A percentile compares a stretch with the other conserved stretches of the same genome.
Evolutionary conservation across 2,113 vertebrate species (phyloP).

Genomic region (Sebastes schlegelii): DNA sequence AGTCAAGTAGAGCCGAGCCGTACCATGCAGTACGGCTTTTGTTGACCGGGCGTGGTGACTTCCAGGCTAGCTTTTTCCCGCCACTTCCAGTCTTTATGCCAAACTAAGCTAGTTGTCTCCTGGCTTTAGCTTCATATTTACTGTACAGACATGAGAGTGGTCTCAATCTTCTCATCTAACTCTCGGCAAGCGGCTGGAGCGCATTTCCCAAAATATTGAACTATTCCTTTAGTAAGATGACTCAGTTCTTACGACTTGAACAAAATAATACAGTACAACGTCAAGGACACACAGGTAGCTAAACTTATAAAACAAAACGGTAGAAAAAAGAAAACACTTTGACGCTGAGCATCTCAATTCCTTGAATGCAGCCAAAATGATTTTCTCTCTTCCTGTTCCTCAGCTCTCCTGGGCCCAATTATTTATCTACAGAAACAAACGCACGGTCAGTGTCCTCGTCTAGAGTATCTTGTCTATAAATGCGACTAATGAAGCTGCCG

Average conservation of each 20-base stretch:
- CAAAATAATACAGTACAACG: neutral
- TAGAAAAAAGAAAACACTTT: conserved; percentile 10
- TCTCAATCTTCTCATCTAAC: neutral
- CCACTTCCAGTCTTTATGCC: neutral
- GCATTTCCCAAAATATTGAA: neutral
- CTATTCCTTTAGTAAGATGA: neutral
- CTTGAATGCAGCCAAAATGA: conserved; percentile 37
- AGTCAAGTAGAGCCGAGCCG: no score
- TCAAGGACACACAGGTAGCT: conserved; percentile 46
- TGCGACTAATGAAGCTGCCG: conserved; percentile 32
- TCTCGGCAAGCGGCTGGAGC: neutral
- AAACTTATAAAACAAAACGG: neutral
- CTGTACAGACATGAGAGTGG: neutral
- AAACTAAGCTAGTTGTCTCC: neutral
- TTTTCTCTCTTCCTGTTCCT: conserved; percentile 63
- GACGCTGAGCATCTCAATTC: conserved; percentile 34
- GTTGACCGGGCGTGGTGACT: neutral
- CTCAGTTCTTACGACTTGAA: neutral
- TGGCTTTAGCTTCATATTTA: neutral
- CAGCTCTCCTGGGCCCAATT: conserved; percentile 76
- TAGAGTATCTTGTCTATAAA: neutral
- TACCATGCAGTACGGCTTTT: no score
- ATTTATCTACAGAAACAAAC: conserved; percentile 82
- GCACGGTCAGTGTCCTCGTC: conserved; percentile 53
- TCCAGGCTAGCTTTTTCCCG: neutral